Evolutionary conservation across 2,797 vertebrate species (phyloP), one percentile per base, ranked within the genome.

Genomic region (Chlorospingus flavigularis): DNA sequence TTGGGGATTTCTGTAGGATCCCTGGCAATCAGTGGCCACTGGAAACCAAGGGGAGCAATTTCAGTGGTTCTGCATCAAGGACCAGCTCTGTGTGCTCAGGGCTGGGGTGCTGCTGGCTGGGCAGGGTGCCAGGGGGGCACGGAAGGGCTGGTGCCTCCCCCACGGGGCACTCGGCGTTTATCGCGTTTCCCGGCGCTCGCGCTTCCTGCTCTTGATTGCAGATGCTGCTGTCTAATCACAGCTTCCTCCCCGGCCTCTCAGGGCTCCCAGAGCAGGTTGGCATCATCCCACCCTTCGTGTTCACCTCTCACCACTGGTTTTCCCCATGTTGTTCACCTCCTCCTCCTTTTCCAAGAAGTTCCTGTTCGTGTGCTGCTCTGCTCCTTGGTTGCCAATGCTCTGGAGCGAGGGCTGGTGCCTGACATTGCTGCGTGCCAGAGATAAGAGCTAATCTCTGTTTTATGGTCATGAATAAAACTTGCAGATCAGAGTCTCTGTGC

Each of bases 361-460:
- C 6, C 11, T 60, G 63, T 71, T 54, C 1, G 0, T 39, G 53
- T 40, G n/a, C 81, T 14, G 74, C 16, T 61, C 86, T 58, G n/a
- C 55, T 48, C 43, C 67, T 79, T 0, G 2, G 73, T 83, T 90
- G 92, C 80, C 77, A 92, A 18, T 1, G 16, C 67, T 81, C 43
- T 30, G 74, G 33, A 85, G 62, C 2, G 1, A 87, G 90, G 81
- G 75, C 78, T 92, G 94, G 84, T 93, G 84, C 78, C 80, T 84
- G 63, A 42, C 57, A 8, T 6, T 94, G 84, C 89, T 95, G 94
- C 89, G 35, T 94, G 92, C 82, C 94, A 75, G 84, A 96, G 94
- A 97, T 96, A 97, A 97, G 94, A 92, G 63, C 68, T 97, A 88
- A 96, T 96, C 96, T 93, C 68, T 93, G 84, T 13, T 94, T 95